These are phyloP conservation scores for Prionailurus bengalensis DNA, from an alignment of 2,113 vertebrate species.

Conservation along the genomic window DNA sequence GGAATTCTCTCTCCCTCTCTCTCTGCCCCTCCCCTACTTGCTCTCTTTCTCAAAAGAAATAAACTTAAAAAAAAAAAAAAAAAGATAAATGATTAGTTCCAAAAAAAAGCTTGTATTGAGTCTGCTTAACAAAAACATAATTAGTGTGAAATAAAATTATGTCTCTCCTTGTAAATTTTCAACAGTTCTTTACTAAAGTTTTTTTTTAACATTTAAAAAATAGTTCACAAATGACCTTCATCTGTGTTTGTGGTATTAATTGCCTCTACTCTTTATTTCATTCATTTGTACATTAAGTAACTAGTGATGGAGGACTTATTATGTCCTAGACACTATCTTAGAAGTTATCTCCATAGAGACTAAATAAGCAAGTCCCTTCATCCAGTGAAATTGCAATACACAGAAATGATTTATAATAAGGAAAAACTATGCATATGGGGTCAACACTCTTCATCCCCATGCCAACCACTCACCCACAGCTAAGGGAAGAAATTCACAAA, in stretches of 20 bases:
- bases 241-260: not conserved
- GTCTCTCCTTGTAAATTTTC: not conserved
- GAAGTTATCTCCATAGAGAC: not conserved
- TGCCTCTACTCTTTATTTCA: not conserved
- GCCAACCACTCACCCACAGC: not conserved
- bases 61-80: too few species aligned
- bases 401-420: not conserved
- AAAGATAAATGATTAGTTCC: not conserved
- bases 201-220: not conserved
- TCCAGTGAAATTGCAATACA: not conserved
- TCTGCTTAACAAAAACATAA: not conserved
- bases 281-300: slow-evolving; percentile 4
- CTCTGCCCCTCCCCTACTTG: too few species aligned
- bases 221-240: not conserved
- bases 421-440: not conserved
- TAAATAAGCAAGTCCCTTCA: not conserved
- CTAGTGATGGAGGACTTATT: not conserved
- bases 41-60: too few species aligned
- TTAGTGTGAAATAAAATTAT: not conserved
- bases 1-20: too few species aligned
- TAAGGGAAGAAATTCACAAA: not conserved
- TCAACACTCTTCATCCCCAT: not conserved
- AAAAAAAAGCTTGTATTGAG: not conserved
- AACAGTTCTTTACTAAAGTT: not conserved
- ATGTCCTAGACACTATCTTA: not conserved